phyloP scores from a whole-genome alignment of 2,888 invertebrate genomes.

The Nomada fabriciana region DNA sequence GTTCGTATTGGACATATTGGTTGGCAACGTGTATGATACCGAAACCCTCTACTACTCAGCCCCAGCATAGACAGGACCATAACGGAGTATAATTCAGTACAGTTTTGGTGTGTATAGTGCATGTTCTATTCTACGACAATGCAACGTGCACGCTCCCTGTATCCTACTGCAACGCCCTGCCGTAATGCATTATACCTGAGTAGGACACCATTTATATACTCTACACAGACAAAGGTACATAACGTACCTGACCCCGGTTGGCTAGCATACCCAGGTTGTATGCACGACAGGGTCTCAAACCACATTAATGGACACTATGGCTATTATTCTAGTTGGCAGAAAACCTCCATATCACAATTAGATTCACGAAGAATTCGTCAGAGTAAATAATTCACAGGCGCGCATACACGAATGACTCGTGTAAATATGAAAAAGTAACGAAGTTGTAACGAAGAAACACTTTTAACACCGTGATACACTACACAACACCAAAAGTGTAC shows the following conservation, averaged over 20 bases:
- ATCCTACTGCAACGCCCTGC: slow-evolving; percentile 73
- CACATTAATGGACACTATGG: slow-evolving; percentile 65
- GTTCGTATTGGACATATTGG: slow-evolving; percentile 78
- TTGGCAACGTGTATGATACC: slow-evolving; percentile 65
- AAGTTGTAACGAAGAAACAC: no score
- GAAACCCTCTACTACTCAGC: slow-evolving; percentile 65
- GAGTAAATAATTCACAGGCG: no score
- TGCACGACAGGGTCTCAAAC: slow-evolving; percentile 69
- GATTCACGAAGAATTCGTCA: no score
- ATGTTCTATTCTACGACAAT: slow-evolving; percentile 77
- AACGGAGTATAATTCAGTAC: slow-evolving; percentile 81
- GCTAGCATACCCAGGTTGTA: slow-evolving; percentile 46
- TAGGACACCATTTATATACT: slow-evolving; percentile 74
- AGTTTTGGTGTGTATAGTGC: slow-evolving; percentile 79
- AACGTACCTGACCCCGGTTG: slow-evolving; percentile 64
- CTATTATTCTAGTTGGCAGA: slow-evolving; percentile 4
- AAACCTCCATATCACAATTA: not conserved
- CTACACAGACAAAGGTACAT: slow-evolving; percentile 65
- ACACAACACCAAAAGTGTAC: no score
- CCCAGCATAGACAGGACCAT: slow-evolving; percentile 77
- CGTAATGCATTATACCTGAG: slow-evolving; percentile 80
- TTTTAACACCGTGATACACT: no score
- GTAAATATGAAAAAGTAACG: no score
- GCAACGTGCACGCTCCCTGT: slow-evolving; percentile 73
- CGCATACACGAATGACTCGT: no score